Conservation (phyloP, 2,113 vertebrate species). For the Silurus glanis region DNA sequence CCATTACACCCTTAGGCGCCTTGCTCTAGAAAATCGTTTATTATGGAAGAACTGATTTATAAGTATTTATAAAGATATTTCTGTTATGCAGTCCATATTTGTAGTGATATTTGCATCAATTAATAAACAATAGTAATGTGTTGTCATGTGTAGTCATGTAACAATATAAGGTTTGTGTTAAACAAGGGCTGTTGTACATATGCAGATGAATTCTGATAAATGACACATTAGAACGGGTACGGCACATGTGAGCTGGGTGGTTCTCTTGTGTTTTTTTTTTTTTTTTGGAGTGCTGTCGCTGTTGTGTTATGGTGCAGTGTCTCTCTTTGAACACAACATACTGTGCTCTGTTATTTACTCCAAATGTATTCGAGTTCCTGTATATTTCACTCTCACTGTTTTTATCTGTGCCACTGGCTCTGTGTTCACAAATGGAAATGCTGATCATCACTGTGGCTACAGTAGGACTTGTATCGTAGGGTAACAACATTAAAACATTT, state of each 20-base stretch:
- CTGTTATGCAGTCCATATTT: neutral
- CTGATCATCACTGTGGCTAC: constrained; percentile 24
- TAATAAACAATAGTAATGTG: neutral
- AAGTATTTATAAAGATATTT: neutral
- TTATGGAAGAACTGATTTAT: neutral
- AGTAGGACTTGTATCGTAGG: constrained; percentile 26
- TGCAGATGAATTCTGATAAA: neutral
- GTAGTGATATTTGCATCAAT: neutral
- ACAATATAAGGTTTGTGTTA: neutral
- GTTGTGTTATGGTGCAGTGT: constrained; percentile 65
- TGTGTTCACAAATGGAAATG: constrained; percentile 28
- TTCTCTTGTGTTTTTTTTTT: constrained; percentile 37
- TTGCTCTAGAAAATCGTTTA: constrained; percentile 30
- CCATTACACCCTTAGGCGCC: neutral
- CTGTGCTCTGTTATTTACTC: constrained; percentile 47
- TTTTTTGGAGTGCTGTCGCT: constrained; percentile 63
- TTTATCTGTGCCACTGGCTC: constrained; percentile 39
- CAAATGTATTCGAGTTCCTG: constrained; percentile 41
- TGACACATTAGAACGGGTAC: neutral
- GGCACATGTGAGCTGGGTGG: constrained; percentile 66
- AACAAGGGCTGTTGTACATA: neutral
- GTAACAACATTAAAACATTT: neutral
- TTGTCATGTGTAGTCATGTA: too few species aligned
- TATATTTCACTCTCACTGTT: constrained; percentile 51
- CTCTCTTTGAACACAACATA: constrained; percentile 55